Evolutionary conservation across 2,797 vertebrate genomes (phyloP).

Genomic region (Coregonus suidteri): DNA sequence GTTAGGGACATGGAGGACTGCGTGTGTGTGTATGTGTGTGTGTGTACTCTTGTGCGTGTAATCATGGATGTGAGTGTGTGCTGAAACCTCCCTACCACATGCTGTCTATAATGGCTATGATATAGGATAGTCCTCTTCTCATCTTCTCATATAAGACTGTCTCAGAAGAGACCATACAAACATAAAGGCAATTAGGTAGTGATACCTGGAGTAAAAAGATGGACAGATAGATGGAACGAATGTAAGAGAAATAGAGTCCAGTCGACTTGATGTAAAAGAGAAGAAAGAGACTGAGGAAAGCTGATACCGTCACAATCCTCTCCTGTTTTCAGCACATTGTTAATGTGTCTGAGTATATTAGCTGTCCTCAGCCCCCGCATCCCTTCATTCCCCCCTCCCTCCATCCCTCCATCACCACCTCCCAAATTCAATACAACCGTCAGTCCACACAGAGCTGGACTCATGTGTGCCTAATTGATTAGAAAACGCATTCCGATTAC

Average conservation of each 20-base stretch:
- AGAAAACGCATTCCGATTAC: constrained; percentile 36
- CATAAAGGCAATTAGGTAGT: background rate
- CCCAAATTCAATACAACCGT: background rate
- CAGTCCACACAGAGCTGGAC: constrained; percentile 23
- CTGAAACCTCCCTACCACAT: background rate
- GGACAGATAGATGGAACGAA: background rate
- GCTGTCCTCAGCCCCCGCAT: constrained; percentile 5
- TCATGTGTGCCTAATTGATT: constrained; percentile 48
- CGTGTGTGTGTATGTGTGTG: constrained; percentile 20
- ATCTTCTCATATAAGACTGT: background rate
- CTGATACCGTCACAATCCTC: constrained; percentile 8
- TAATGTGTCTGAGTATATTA: background rate
- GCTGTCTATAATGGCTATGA: constrained; percentile 1
- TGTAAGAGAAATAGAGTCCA: background rate
- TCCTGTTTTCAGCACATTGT: background rate
- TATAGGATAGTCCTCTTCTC: background rate
- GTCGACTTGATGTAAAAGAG: background rate
- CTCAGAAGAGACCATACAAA: background rate
- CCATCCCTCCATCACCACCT: background rate
- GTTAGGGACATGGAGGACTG: background rate
- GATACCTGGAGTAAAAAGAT: background rate
- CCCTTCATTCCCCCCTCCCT: background rate
- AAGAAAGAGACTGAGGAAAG: background rate
- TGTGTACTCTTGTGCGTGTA: background rate
- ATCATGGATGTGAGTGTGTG: constrained; percentile 6